Percentiles rank a stretch among this genome's conserved stretches.
phyloP scores from a whole-genome alignment of 2,113 vertebrate genomes.

The Microtus pennsylvanicus region DNA sequence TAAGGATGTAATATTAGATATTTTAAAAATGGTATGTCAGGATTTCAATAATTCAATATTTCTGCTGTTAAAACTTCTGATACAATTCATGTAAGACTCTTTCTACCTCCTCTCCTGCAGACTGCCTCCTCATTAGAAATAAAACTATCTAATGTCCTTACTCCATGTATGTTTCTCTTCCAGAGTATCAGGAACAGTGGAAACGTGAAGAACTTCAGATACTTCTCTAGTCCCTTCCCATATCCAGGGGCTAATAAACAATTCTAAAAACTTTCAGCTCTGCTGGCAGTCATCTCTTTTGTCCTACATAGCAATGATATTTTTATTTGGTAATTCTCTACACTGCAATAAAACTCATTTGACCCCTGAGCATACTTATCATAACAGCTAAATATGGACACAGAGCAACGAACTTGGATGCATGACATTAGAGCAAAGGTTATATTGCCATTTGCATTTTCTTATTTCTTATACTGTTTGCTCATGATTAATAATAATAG shows the following conservation, averaged over 20 bases:
- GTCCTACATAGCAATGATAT: background rate
- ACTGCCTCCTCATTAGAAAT: background rate
- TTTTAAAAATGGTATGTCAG: background rate
- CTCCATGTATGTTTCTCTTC: background rate
- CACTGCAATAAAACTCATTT: background rate
- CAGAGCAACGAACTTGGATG: background rate
- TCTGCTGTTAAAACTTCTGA: background rate
- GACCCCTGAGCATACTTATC: background rate
- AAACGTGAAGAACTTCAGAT: background rate
- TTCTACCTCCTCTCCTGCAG: background rate
- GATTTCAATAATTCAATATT: background rate
- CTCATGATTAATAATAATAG: conserved; percentile 80
- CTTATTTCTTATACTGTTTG: conserved; percentile 71
- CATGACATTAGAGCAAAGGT: conserved; percentile 36
- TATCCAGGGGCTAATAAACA: background rate
- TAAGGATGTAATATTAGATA: background rate
- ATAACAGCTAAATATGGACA: background rate
- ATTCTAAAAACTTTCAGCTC: background rate
- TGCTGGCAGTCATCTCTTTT: background rate
- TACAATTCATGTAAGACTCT: background rate
- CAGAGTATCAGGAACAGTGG: background rate
- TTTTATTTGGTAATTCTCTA: background rate
- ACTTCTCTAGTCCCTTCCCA: background rate
- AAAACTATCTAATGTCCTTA: background rate
- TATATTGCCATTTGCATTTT: conserved; percentile 49